Conservation (phyloP, 1,140 invertebrate genomes). For the Trachymyrmex cornetzi region DNA sequence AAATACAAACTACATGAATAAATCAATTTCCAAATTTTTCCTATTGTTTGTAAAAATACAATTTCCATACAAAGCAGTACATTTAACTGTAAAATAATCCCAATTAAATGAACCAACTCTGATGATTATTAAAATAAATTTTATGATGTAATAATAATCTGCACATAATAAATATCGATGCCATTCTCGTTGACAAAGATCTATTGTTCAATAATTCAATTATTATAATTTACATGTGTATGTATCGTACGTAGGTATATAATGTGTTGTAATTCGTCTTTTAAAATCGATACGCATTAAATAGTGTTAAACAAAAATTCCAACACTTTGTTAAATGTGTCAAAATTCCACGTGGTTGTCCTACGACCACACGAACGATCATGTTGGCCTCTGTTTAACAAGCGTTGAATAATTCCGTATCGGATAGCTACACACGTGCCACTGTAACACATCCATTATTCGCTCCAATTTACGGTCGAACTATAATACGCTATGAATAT, state of each 20-base stretch:
- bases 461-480: conserved; percentile 45
- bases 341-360: conserved; percentile 12
- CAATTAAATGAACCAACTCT: not conserved
- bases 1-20: not conserved
- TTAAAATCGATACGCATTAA: conserved; percentile 15
- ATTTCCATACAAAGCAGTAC: not conserved
- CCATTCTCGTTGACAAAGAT: not conserved
- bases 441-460: conserved; percentile 47
- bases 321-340: conserved; percentile 33
- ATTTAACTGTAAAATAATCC: not conserved
- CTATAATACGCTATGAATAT: conserved; percentile 52
- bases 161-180: not conserved
- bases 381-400: conserved; percentile 39
- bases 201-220: conserved; percentile 7
- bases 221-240: not conserved
- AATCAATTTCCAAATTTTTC: not conserved
- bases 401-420: conserved; percentile 53
- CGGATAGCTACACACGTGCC: conserved; percentile 47
- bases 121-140: conserved; percentile 4
- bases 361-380: conserved; percentile 15
- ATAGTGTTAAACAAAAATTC: conserved; percentile 12
- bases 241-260: not conserved
- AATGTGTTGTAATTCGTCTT: not conserved
- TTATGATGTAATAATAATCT: not conserved
- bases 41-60: conserved; percentile 4